Evolutionary conservation across 64 coral and sea anemone genomes (phyloP), one percentile per base, ranked within the genome.

Genomic region (Montipora foliosa): DNA sequence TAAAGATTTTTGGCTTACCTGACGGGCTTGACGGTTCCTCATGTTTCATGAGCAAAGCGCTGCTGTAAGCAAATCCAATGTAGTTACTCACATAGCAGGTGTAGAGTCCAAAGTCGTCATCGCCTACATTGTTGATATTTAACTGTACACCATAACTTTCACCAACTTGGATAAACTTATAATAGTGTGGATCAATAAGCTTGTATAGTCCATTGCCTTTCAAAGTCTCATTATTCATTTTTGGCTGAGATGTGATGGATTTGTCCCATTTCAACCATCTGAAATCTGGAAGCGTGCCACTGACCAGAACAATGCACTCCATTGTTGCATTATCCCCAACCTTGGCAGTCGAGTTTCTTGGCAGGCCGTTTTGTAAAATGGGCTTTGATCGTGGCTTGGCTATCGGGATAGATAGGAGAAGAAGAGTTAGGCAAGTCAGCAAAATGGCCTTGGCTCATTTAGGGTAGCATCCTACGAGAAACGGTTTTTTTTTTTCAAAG

Each of bases 181-280:
- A 98, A 83, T 95, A 80, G 8, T 15, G 70, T 14, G 96, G 94
- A 47, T 95, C 77, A 6, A 95, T 75, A 4, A 93, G 72, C 10
- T 25, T 49, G 44, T 75, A 90, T 16, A 90, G 89, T 57, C 74
- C 87, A 20, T 93, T 90, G n/a, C 13, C 9, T 47, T 76, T 7
- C 0, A 55, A 57, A 1, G n/a, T 50, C 20, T 88, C 62, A 2
- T 37, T 37, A 2, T 37, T 37, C 3, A 90, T 20, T 8, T 95
- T 46, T 13, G 93, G 93, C 9, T 89, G 88, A 19, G 25, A 82
- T 45, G 76, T 95, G 9, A 91, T 87, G 4, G 84, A 20, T 60
- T 90, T 91, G 13, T 91, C 62, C 97, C 97, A 98, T 53, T 94
- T 95, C 19, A 98, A 67, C 96, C 96, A 98, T 76, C 94, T 93